Percentiles rank a stretch among this genome's conserved stretches.
Conservation (phyloP, 2,888 invertebrate species). For the Hydroisotoma schaefferi region DNA sequence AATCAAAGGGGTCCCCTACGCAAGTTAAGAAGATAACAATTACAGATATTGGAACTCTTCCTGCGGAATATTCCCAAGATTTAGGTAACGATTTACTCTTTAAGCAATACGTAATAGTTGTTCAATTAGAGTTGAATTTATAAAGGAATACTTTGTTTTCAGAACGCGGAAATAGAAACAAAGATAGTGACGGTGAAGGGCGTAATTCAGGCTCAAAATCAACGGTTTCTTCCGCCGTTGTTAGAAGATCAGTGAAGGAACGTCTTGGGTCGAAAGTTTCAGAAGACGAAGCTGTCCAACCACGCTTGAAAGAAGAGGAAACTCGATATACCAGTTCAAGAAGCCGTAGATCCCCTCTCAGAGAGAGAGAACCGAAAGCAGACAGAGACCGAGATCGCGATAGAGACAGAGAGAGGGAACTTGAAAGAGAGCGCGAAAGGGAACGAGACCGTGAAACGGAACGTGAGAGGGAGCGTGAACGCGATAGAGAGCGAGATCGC, state of each 20-base stretch:
- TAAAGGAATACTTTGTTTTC: no score
- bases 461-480: constrained; percentile 15
- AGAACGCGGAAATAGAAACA: neutral
- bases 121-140: neutral
- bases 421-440: neutral
- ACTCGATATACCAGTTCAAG: neutral
- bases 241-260: constrained; percentile 40
- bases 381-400: constrained; percentile 14
- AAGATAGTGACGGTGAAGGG: neutral
- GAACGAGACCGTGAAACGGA: constrained; percentile 1
- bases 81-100: neutral
- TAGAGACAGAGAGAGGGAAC: constrained; percentile 15
- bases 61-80: neutral
- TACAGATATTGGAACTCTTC: constrained; percentile 7
- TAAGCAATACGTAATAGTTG: neutral
- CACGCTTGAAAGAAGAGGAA: constrained; percentile 19
- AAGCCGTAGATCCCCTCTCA: constrained; percentile 11
- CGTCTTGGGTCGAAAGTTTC: constrained; percentile 43
- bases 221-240: constrained; percentile 22
- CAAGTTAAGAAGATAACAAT: constrained; percentile 5
- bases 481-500: constrained; percentile 13
- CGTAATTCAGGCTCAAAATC: constrained; percentile 7
- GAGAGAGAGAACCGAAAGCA: constrained; percentile 6
- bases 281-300: constrained; percentile 31
- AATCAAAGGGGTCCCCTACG: neutral